Conservation (phyloP, 2,797 vertebrate species). For the Prunella strophiata region DNA sequence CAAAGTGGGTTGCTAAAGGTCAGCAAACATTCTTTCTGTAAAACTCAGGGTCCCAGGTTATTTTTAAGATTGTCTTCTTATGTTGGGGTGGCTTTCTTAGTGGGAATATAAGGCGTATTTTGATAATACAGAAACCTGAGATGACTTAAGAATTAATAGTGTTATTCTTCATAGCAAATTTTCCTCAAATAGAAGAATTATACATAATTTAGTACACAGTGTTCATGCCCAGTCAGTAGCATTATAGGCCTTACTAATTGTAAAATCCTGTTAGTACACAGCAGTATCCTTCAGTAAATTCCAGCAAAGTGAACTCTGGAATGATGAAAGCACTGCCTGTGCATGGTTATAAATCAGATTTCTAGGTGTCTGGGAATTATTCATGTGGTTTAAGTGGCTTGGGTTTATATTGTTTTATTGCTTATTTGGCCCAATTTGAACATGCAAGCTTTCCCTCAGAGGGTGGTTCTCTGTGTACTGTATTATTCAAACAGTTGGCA, state of each 20-base stretch:
- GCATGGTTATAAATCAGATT: background rate
- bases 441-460: background rate
- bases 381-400: constrained; percentile 17
- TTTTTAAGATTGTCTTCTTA: background rate
- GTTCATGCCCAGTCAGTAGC: background rate
- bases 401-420: background rate
- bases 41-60: background rate
- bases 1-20: background rate
- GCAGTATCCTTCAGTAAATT: background rate
- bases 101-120: background rate
- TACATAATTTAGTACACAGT: background rate
- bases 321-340: background rate
- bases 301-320: background rate
- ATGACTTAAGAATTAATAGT: background rate
- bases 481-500: background rate
- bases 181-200: background rate
- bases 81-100: background rate
- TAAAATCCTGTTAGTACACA: background rate
- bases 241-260: background rate
- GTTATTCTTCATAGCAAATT: background rate
- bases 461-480: background rate
- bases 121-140: background rate
- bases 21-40: background rate
- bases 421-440: background rate
- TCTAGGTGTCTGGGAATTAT: background rate